Evolutionary conservation across 2,113 vertebrate genomes (phyloP), one percentile per base, ranked within the genome.

Genomic region (Prionailurus bengalensis): DNA sequence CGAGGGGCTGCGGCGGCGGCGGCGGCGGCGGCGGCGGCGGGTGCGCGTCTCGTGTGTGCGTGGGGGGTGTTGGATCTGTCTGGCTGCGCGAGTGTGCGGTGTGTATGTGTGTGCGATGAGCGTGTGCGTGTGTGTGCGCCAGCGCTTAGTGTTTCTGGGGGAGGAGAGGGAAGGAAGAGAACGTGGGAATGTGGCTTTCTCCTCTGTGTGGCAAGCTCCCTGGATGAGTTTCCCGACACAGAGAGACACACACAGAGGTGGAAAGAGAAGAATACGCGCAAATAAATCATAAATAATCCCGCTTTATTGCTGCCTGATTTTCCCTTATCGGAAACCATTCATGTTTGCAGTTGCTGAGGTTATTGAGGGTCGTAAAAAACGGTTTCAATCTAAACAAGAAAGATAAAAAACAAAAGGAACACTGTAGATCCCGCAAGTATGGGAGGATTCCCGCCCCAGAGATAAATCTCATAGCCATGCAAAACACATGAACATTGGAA

Each of bases 241-340:
- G 48, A 82, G 80, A 76, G 36, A 93, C 84, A 95, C 79, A 78
- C 78, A 45, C 55, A 79, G 63, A 95, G 89, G 91, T 88, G 92
- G 95, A 73, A 89, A 91, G 97, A 82, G 81, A 84, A 79, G 94
- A 92, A 97, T 84, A 36, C 78, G 80, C 63, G 78, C 96, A 97
- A 98, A 98, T 97, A 98, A 98, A 98, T 98, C 97, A 96, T 98
- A 98, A 98, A 98, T 98, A 98, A 98, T 93, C 91, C 94, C 33
- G 66, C 96, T 98, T 98, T 98, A 97, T 96, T 95, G 97, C 95
- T 96, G 96, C 92, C 95, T 96, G 96, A 97, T 98, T 97, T 98
- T 93, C 96, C 98, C 97, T 98, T 97, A 98, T 98, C 96, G 97
- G 98, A 98, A 98, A 98, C 96, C 97, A 97, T 97, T 98, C 97